Evolutionary conservation across 2,888 invertebrate species (phyloP).

Genomic region (Cephonodes hylas): DNA sequence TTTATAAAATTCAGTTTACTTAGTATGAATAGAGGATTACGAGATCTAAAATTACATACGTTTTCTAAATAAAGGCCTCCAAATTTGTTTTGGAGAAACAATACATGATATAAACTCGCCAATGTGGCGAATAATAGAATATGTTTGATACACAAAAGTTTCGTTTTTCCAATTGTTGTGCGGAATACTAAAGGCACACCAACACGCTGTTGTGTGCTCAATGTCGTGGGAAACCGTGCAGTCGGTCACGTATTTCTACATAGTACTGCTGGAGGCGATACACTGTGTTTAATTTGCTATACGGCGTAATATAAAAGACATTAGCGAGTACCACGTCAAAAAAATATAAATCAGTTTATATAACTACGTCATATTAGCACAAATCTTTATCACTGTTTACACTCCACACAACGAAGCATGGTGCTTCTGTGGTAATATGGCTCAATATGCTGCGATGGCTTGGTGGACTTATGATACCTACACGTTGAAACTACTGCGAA

Average conservation of each 20-base stretch:
- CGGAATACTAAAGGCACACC: slow-evolving; percentile 2
- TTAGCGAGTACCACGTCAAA: neutral
- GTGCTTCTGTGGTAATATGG: no score
- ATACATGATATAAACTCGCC: neutral
- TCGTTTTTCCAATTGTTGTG: slow-evolving; percentile 1
- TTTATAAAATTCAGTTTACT: no score
- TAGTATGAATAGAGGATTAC: no score
- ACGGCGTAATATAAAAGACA: slow-evolving; percentile 17
- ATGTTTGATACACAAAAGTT: neutral
- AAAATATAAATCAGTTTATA: no score
- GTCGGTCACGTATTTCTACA: slow-evolving; percentile 41
- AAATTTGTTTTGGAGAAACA: neutral
- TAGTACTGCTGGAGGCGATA: slow-evolving; percentile 40
- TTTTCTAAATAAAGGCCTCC: neutral
- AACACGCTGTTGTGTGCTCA: neutral
- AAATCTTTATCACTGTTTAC: no score
- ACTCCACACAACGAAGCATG: no score
- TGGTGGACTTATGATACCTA: no score
- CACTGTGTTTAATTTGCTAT: slow-evolving; percentile 33
- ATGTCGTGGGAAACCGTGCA: slow-evolving; percentile 29
- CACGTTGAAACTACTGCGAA: no score
- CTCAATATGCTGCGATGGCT: no score
- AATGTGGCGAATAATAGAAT: neutral
- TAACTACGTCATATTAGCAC: no score
- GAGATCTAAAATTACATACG: no score